Conservation (phyloP, 2,113 vertebrate species). For the Rhipidura dahli region DNA sequence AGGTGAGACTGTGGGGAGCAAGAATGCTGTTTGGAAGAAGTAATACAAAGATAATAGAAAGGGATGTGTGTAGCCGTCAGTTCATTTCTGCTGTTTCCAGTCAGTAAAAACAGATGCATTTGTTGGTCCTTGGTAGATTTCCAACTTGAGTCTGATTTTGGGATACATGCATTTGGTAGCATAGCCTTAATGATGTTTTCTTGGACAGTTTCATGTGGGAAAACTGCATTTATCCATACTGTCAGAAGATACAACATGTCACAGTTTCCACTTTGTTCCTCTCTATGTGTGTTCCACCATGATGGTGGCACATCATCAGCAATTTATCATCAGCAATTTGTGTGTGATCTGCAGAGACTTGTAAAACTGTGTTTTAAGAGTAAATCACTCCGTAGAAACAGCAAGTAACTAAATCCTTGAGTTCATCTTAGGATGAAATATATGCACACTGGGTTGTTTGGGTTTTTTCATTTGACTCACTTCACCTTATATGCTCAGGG, state of each 20-base stretch:
- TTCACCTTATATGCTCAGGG: not conserved
- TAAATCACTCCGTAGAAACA: rapidly evolving
- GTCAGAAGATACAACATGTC: not conserved
- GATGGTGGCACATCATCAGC: not conserved
- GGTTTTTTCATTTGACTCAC: not conserved
- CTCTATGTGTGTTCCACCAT: not conserved
- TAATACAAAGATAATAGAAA: not conserved
- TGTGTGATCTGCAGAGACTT: not conserved
- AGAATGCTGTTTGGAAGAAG: not conserved
- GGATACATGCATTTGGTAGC: not conserved
- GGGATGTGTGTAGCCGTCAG: not conserved
- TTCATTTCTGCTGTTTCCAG: not conserved
- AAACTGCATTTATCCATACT: not conserved
- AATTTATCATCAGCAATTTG: not conserved
- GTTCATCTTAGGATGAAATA: not conserved
- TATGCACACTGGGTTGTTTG: not conserved
- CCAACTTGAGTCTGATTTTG: not conserved
- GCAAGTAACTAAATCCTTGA: not conserved
- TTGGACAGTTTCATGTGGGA: not conserved
- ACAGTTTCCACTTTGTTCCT: not conserved
- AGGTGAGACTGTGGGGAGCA: not conserved
- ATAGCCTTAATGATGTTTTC: not conserved
- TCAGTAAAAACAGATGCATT: not conserved
- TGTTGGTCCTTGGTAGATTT: not conserved
- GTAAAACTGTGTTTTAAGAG: not conserved